Base-by-base conservation (phyloP, 2,797 vertebrate species). In the Peromyscus aztecus region DNA sequence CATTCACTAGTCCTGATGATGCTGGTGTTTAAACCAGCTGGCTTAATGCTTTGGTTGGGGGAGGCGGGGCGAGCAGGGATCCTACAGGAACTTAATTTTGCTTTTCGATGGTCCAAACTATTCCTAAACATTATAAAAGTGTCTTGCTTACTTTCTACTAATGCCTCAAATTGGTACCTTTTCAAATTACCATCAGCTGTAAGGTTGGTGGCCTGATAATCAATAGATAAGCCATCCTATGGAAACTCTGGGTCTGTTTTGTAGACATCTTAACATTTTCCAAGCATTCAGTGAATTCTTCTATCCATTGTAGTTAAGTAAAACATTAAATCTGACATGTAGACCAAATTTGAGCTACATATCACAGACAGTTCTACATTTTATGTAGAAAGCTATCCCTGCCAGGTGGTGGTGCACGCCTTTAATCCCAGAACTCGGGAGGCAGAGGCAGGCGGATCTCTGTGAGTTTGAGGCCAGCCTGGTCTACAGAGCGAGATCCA, bases 61-160 rank as follows among this genome's bases (percentile, higher is more conserved):
- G 4, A 23, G 57, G n/a, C 24, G 11, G 12, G 12, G 49, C 7
- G 13, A 52, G 34, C 31, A 34, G 49, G 77, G 59, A 49, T 84
- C 83, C 31, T 90, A 9, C 2, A 80, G 37, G 91, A 94, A 89
- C 49, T 90, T 85, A 77, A 90, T 67, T 61, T 90, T 65, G 40
- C 13, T 92, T 96, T 90, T 80, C 86, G 55, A 59, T 82, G 73
- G 67, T 81, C 8, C 24, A 83, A 21, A 65, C 69, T 90, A 59
- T 94, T 96, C 97, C 27, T 83, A 89, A 95, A 71, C 21, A 65
- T 80, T 80, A 2, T 96, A 52, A 97, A 97, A 92, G 31, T 75
- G 24, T 75, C 12, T 73, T 90, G 14, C 31, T 84, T 86, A 59
- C 57, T 10, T 49, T 94, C 34, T 52, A 37, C 19, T 63, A 27